These are phyloP conservation scores for Drosophila mayaguana DNA, from an alignment of 2,888 invertebrate genomes.

Conservation along the genomic window DNA sequence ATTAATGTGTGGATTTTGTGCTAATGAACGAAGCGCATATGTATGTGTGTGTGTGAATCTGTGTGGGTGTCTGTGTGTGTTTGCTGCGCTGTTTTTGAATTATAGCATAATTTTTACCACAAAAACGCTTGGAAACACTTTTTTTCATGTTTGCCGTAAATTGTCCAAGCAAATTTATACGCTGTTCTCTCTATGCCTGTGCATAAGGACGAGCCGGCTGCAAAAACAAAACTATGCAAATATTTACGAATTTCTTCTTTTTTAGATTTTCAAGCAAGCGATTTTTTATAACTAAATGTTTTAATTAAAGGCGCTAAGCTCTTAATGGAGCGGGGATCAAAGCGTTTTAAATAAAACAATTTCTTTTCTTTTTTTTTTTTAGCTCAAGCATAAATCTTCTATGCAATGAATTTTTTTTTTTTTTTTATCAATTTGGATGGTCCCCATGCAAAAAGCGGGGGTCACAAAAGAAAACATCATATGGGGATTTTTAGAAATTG, in stretches of 20 bases:
- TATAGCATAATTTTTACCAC: conserved; percentile 77
- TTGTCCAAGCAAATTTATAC: conserved; percentile 53
- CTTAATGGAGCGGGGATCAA: conserved; percentile 13
- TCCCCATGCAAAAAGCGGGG: conserved; percentile 5
- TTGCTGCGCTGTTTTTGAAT: conserved; percentile 70
- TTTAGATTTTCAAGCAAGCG: conserved; percentile 4
- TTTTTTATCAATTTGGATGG: not conserved
- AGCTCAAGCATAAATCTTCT: not conserved
- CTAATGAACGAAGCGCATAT: conserved; percentile 66
- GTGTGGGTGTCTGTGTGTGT: conserved; percentile 26
- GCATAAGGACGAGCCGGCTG: conserved; percentile 26
- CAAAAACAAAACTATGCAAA: conserved; percentile 54
- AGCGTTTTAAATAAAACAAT: not conserved
- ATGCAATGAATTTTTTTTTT: not conserved
- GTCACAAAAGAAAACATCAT: conserved; percentile 3
- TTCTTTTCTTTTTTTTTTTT: not conserved
- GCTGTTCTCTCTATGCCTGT: conserved; percentile 29
- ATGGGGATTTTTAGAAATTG: not conserved
- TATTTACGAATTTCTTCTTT: conserved; percentile 34
- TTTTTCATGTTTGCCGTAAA: conserved; percentile 60
- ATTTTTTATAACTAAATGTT: conserved; percentile 31
- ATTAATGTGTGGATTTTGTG: conserved; percentile 77
- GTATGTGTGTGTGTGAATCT: conserved; percentile 8
- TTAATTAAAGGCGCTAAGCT: conserved; percentile 41
- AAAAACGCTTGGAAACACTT: conserved; percentile 50